Evolutionary conservation across 2,797 vertebrate species (phyloP).

Genomic region (Perodicticus potto): DNA sequence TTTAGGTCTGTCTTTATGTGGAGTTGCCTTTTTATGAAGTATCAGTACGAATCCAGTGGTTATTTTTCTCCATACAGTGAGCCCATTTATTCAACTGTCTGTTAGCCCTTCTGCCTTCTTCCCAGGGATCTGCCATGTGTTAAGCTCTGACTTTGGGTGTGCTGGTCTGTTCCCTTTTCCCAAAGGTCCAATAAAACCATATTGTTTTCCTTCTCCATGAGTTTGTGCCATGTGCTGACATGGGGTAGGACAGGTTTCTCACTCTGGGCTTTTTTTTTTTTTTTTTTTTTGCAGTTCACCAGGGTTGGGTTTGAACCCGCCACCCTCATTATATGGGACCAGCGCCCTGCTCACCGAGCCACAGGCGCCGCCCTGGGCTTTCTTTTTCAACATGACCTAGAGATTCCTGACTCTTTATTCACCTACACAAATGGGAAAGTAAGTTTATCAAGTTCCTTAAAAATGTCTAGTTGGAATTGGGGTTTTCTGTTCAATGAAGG

Average conservation of each 20-base stretch:
- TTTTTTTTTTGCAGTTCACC: too few species aligned
- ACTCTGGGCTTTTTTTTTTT: not conserved
- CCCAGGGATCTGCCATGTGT: rapidly evolving
- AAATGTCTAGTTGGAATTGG: not conserved
- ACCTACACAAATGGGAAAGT: not conserved
- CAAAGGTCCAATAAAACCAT: rapidly evolving
- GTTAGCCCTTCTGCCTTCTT: not conserved
- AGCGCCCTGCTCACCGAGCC: too few species aligned
- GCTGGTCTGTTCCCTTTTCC: rapidly evolving
- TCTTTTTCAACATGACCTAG: not conserved
- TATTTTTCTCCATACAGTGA: not conserved
- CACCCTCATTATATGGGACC: too few species aligned
- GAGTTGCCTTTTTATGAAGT: not conserved
- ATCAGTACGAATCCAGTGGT: not conserved
- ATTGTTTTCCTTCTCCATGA: rapidly evolving
- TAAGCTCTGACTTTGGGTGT: not conserved
- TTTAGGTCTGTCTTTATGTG: not conserved
- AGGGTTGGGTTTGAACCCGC: too few species aligned
- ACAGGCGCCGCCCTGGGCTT: not conserved
- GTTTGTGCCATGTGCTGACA: rapidly evolving
- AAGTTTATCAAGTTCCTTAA: not conserved
- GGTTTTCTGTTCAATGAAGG: not conserved
- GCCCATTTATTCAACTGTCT: not conserved
- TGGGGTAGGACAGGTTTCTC: too few species aligned
- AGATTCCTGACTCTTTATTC: not conserved